Percentiles rank a stretch among this genome's conserved stretches.
Evolutionary conservation across 2,113 vertebrate genomes (phyloP).

Genomic region (Eupsittula cactorum): DNA sequence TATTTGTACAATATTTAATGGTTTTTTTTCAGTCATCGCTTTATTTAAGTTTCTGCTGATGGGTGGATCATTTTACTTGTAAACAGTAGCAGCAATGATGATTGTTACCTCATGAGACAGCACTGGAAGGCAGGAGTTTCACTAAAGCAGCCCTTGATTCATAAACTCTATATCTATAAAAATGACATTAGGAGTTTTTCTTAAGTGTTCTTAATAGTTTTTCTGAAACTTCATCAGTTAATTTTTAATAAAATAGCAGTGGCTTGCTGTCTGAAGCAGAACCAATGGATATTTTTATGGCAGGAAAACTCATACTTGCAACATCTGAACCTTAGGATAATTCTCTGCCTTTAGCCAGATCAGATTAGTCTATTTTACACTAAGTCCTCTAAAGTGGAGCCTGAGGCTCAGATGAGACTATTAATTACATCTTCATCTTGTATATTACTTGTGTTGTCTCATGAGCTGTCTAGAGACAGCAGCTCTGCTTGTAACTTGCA

Average conservation of each 20-base stretch:
- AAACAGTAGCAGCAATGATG: slow-evolving; percentile 34
- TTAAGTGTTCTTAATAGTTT: background rate
- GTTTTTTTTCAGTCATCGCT: slow-evolving; percentile 41
- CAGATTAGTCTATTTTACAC: background rate
- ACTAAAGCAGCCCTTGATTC: background rate
- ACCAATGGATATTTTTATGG: background rate
- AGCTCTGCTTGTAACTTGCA: background rate
- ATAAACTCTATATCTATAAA: background rate
- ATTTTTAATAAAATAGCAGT: background rate
- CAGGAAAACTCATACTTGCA: background rate
- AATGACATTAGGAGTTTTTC: background rate
- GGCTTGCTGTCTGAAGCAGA: background rate
- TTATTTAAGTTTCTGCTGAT: slow-evolving; percentile 60
- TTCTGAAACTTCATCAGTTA: background rate
- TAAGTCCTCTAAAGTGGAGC: background rate
- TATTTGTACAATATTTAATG: slow-evolving; percentile 81
- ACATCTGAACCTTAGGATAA: background rate
- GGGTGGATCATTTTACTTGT: background rate
- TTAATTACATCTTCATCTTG: background rate
- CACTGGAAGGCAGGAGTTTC: background rate
- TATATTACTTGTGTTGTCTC: background rate
- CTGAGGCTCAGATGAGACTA: background rate
- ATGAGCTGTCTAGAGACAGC: background rate
- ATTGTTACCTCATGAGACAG: background rate
- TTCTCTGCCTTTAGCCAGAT: background rate